Evolutionary conservation across 2,113 vertebrate genomes (phyloP), one percentile per base, ranked within the genome.

Genomic region (Pogonocichla stellata): DNA sequence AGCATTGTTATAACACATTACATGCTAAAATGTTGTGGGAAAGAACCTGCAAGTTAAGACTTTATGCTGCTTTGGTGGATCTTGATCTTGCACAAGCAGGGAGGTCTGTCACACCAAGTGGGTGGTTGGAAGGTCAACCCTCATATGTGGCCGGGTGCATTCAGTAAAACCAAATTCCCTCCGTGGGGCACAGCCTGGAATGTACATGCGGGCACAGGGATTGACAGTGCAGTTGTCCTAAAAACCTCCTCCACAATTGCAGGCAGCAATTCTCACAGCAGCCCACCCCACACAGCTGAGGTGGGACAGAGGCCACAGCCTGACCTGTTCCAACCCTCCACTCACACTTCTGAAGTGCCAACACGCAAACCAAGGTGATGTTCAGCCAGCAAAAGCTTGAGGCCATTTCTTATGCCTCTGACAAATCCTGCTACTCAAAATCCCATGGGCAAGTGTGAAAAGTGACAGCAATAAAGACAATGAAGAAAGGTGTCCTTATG

Each of bases 371-470:
- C 26, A 51, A 11, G 12, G 31, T 3, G 1, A 58, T n/a, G 15
- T 20, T 54, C 4, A 5, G 36, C 22, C 58, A 43, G 14, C 1
- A 9, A 75, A 34, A 83, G 5, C 47, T 77, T 6, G 5, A 77
- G 31, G 34, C 22, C 56, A 19, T 42, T 56, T 82, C 70, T 90
- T 34, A 48, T 12, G 10, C 8, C 18, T 29, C 60, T 64, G 40
- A 50, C 15, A 79, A 88, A 38, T 58, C 48, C 53, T 86, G 62
- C 29, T 64, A 69, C 33, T 42, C 14, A n/a, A 14, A 12, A 42
- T 25, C 14, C 5, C 0, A 0, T 2, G 5, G n/a, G 8, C 1
- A 8, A 86, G 34, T 3, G 10, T 57, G 54, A 77, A 83, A 94
- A 92, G n/a, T 17, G 10, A 22, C 31, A 75, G 28, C 74, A 64